These are phyloP conservation scores for Subacronicta megacephala DNA, from an alignment of 2,888 invertebrate species.

Conservation along the genomic window DNA sequence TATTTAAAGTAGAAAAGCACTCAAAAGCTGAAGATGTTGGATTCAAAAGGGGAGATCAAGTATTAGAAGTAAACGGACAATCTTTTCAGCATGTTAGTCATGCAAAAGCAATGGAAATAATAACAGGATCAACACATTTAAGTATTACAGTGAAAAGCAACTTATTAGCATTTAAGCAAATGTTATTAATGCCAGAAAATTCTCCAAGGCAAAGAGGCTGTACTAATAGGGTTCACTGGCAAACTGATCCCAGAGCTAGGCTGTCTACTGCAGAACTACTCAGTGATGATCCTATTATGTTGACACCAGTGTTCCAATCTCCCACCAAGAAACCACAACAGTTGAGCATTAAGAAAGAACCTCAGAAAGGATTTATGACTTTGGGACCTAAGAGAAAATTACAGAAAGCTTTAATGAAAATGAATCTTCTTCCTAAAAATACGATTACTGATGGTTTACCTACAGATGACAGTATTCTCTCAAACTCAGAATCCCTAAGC, in stretches of 20 bases:
- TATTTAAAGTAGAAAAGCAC: conserved; percentile 97
- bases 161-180: conserved; percentile 94
- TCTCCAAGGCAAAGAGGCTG: conserved; percentile 93
- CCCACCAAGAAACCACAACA: conserved; percentile 89
- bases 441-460: conserved; percentile 92
- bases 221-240: conserved; percentile 92
- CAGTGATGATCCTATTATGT: conserved; percentile 83
- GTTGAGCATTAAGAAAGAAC: conserved; percentile 90
- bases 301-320: conserved; percentile 87
- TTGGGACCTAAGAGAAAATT: conserved; percentile 95
- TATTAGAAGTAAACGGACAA: conserved; percentile 99
- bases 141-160: conserved; percentile 99
- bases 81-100: conserved; percentile 98
- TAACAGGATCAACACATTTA: conserved; percentile 98
- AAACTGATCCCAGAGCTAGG: conserved; percentile 92
- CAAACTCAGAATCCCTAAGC: conserved; percentile 89
- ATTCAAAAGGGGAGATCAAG: conserved; percentile 98
- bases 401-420: conserved; percentile 95
- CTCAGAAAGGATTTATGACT: conserved; percentile 96
- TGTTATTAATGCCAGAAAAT: conserved; percentile 93
- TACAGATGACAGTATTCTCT: conserved; percentile 91
- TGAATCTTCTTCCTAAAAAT: conserved; percentile 96
- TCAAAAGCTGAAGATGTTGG: conserved; percentile 99
- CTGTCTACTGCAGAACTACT: conserved; percentile 94
- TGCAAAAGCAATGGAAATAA: conserved; percentile 97